phyloP scores from a whole-genome alignment of 2,797 vertebrate species.

The Sparidentex hasta region DNA sequence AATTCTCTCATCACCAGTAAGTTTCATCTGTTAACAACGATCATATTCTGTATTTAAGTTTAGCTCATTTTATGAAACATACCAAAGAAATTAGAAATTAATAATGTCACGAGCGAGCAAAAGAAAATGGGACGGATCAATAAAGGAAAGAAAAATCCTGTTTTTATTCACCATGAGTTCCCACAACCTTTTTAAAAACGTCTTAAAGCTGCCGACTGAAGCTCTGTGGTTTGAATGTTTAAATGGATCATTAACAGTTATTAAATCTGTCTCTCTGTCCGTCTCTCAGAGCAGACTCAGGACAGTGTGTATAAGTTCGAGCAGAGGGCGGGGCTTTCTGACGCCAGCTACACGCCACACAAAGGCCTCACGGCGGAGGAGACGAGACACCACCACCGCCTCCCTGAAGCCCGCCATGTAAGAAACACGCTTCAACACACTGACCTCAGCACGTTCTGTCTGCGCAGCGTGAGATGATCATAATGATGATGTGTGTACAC shows the following conservation, averaged over 20 bases:
- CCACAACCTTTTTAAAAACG: no score
- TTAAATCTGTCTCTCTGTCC: background rate
- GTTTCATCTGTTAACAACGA: conserved; percentile 43
- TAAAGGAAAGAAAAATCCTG: no score
- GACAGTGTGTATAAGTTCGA: conserved; percentile 96
- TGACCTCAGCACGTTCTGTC: background rate
- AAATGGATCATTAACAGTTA: background rate
- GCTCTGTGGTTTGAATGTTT: background rate
- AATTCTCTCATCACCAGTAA: conserved; percentile 95
- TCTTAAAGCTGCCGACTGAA: background rate
- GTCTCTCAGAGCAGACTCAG: conserved; percentile 91
- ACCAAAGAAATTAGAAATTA: background rate
- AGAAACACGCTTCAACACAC: conserved; percentile 44
- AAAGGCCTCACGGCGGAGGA: conserved; percentile 96
- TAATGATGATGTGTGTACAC: no score
- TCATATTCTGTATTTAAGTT: background rate
- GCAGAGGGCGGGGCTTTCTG: conserved; percentile 92
- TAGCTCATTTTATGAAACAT: background rate
- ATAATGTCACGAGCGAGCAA: background rate
- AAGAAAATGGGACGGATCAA: no score
- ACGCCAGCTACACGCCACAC: conserved; percentile 95
- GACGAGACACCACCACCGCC: conserved; percentile 90
- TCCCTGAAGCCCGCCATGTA: conserved; percentile 94
- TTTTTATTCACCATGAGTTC: background rate
- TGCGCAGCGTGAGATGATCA: no score